Percentiles rank a stretch among this genome's conserved stretches.
These are phyloP conservation scores for Eurytoma adleriae DNA, from an alignment of 2,888 invertebrate genomes.

Conservation along the genomic window DNA sequence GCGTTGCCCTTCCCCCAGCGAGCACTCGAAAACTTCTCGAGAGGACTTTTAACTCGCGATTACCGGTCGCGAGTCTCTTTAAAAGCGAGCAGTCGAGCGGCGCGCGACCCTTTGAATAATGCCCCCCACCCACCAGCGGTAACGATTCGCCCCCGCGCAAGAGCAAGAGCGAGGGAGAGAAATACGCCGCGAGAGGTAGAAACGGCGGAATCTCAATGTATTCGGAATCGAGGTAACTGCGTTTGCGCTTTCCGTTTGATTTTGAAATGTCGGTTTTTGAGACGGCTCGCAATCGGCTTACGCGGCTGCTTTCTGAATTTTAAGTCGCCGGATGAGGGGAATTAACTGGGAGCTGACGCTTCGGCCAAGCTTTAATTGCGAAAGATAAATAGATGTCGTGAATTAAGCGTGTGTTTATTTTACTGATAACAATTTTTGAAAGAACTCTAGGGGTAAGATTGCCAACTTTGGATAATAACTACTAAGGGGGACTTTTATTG, in stretches of 20 bases:
- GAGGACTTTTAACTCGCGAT: slow-evolving; percentile 41
- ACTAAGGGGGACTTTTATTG: too few species aligned
- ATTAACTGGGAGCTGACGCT: too few species aligned
- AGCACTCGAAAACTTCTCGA: slow-evolving; percentile 1
- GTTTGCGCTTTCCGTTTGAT: too few species aligned
- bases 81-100: neutral
- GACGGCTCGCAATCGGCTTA: neutral
- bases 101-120: slow-evolving; percentile 30
- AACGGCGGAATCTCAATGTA: slow-evolving; percentile 9
- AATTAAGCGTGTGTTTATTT: too few species aligned
- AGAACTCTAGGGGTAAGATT: too few species aligned
- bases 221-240: neutral
- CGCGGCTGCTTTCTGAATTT: neutral
- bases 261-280: too few species aligned
- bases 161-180: neutral
- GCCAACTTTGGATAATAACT: too few species aligned
- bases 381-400: too few species aligned
- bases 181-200: neutral
- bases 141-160: slow-evolving; percentile 16
- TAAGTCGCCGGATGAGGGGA: neutral
- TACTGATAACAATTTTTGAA: too few species aligned
- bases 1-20: slow-evolving; percentile 2
- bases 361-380: too few species aligned
- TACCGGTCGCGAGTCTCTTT: neutral
- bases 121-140: neutral